These are phyloP conservation scores for Sepioteuthis lessoniana DNA, from an alignment of 2,888 invertebrate genomes.

Conservation along the genomic window DNA sequence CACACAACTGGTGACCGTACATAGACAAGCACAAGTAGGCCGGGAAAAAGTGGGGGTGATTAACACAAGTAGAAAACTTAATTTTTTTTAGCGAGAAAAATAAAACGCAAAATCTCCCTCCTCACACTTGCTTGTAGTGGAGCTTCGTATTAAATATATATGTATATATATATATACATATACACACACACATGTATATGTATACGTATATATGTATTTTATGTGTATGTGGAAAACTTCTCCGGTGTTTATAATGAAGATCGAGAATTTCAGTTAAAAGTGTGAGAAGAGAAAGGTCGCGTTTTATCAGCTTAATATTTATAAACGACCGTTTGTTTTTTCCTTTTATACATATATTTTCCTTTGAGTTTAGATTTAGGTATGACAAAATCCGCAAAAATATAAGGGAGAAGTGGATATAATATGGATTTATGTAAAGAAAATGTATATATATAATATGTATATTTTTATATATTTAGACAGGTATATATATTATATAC, in stretches of 20 bases:
- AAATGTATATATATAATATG: conserved; percentile 34
- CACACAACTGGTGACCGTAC: conserved; percentile 35
- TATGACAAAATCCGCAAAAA: conserved; percentile 38
- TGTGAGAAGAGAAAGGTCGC: not conserved
- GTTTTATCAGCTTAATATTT: not conserved
- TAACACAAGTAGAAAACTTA: not conserved
- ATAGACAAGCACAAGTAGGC: not conserved
- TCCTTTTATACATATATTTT: not conserved
- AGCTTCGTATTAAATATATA: not conserved
- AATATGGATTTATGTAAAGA: not conserved
- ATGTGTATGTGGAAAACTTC: not conserved
- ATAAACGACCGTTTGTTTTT: not conserved
- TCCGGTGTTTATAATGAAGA: not conserved
- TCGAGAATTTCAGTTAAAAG: not conserved
- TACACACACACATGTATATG: not conserved
- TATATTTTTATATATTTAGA: conserved; percentile 2
- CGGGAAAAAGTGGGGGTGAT: not conserved
- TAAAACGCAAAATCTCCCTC: conserved; percentile 12
- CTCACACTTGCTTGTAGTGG: not conserved
- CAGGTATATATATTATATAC: not conserved
- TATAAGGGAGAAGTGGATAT: conserved; percentile 41
- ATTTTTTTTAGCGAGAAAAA: not conserved
- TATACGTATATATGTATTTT: too few relatives aligned
- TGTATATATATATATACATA: too few relatives aligned
- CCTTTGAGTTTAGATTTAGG: not conserved